Conservation (phyloP, 2,113 vertebrate species). For the Brachyhypopomus occidentalis region DNA sequence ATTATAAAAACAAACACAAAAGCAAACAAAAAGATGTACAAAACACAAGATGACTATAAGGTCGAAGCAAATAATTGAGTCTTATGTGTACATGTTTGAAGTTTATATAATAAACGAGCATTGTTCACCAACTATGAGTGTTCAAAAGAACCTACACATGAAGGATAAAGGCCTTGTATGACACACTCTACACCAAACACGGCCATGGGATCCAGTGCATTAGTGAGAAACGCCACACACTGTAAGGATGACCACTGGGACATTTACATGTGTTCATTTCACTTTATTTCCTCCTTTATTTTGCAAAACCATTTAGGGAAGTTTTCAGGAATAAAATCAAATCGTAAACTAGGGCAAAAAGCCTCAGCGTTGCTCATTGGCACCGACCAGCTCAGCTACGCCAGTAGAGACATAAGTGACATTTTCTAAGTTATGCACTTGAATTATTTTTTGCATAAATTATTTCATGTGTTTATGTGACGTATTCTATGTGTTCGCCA, state of each 20-base stretch:
- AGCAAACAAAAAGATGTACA: no score
- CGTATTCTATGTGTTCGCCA: conserved; percentile 27
- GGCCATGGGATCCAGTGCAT: conserved; percentile 11
- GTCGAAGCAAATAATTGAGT: no score
- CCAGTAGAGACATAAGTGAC: background rate
- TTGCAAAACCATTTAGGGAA: conserved; percentile 1
- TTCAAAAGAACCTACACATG: conserved; percentile 16
- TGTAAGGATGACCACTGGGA: conserved; percentile 17
- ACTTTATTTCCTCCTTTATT: conserved; percentile 29
- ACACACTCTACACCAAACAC: background rate
- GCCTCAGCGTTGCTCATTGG: background rate
- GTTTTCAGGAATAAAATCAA: background rate
- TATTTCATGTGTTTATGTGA: conserved; percentile 7
- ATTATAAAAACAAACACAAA: no score
- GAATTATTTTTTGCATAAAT: conserved; percentile 4
- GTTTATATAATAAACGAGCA: conserved; percentile 17
- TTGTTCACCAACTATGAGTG: background rate
- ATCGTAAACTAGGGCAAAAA: background rate
- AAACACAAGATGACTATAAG: no score
- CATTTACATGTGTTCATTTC: conserved; percentile 17
- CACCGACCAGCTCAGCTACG: background rate
- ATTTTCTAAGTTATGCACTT: background rate
- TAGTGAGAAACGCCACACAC: background rate
- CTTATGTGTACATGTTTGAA: conserved; percentile 7
- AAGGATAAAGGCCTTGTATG: background rate